Base-by-base conservation (phyloP, 2,113 vertebrate species). In the Manacus vitellinus region DNA sequence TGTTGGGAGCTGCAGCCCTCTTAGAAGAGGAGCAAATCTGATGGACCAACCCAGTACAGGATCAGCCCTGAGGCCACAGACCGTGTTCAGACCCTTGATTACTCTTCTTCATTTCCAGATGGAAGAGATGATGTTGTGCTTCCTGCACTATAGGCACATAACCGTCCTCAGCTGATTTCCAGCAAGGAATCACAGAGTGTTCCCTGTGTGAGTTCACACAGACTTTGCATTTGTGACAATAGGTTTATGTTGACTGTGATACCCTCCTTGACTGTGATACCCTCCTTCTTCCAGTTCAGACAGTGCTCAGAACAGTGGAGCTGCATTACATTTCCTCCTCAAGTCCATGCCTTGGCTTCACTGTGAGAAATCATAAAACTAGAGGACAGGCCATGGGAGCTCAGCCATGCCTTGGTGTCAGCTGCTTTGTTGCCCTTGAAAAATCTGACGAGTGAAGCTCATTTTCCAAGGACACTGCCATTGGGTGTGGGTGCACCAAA, bases 271-370 rank as follows among this genome's bases (percentile, higher is more conserved):
- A 27, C 33, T 12, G 4, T 44, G 15, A 37, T 41, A 41, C 6
- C 4, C 12, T 78, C 22, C 33, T 63, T 72, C 70, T 83, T 88
- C 59, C 65, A 62, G 27, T 33, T 49, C 44, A 75, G 58, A 68
- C 41, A 56, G 22, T 25, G 56, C 78, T 90, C 85, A 74, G 44
- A 79, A 58, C 4, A 30, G 46, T 30, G 41, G 22, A 91, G 10
- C 5, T 72, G 49, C 59, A n/a, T 91, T 85, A 94, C 96, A 87
- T 78, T 96, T 70, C 47, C 62, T 30, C 39, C 24, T 97, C 55
- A n/a, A n/a, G 56, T 93, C 75, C 31, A 22, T 66, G 63, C 35
- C 61, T 90, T 92, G 39, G 18, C 44, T 91, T 28, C 7, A 31
- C 46, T 91, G n/a, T 79, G 62, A 41, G 25, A 82, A 74, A 94